Evolutionary conservation across 2,888 invertebrate genomes (phyloP), one percentile per base, ranked within the genome.

Genomic region (Melipona bicolor): DNA sequence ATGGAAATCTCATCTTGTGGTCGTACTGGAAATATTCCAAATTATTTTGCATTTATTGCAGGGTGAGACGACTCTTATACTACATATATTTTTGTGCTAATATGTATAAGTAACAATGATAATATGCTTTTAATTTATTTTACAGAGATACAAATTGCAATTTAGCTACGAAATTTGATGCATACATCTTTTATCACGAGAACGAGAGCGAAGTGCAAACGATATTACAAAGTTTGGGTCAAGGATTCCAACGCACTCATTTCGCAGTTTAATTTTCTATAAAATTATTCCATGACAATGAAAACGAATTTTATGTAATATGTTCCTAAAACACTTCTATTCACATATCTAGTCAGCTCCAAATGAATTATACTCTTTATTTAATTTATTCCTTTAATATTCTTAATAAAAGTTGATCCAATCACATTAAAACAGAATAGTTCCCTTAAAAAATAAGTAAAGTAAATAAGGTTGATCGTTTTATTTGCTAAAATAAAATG

Each of bases 1-100:
- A 96, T 96, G 95, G 96, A 96, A 92, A 96, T 96, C 84, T 96
- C 96, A 2, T 96, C 96, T 0, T 96, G 96, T 93, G 96, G 96
- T 21, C 95, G 96, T 77, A 95, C 96, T 19, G 94, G 95, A 9
- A 95, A 95, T 86, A 94, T 95, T 89, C 95, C 96, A 21, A 93
- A 95, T 88, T 95, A 96, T 91, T 96, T 96, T 93, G 96, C 96
- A 49, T 96, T 96, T 90, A 96, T 96, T 89, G 96, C 96, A 64
- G 96, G 96, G 96, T 96, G 94, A 94, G 54, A 36, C 4, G 52
- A 72, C 56, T n/a, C n/a, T n/a, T 59, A 62, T 61, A 54, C 62
- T 69, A n/a, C 15, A 59, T 54, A 17, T 62, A 54, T 24, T 59
- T 52, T 21, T 62, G 17, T 50, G 19, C 65, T 32, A 43, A 70